These are phyloP conservation scores for Danionella cerebrum DNA, from an alignment of 2,113 vertebrate genomes.

Conservation along the genomic window DNA sequence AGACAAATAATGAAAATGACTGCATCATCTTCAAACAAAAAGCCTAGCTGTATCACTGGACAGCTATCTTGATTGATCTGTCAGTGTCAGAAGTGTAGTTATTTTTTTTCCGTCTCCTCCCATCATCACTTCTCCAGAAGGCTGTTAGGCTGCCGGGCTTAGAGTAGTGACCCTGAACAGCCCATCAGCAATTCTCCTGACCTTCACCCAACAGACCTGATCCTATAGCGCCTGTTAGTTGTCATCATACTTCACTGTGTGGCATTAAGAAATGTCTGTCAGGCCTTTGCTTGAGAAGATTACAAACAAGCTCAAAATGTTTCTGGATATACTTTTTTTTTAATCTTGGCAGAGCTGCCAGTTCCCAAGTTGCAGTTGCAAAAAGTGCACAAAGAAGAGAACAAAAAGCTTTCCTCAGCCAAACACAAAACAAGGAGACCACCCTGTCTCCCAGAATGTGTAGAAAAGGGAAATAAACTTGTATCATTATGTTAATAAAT, in stretches of 20 bases:
- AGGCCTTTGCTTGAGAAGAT: conserved; percentile 58
- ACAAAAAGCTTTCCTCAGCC: conserved; percentile 16
- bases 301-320: conserved; percentile 48
- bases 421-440: neutral
- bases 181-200: conserved; percentile 26
- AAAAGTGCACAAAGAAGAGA: conserved; percentile 12
- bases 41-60: neutral
- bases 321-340: conserved; percentile 44
- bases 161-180: conserved; percentile 38
- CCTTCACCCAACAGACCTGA: conserved; percentile 49
- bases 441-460: neutral
- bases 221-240: conserved; percentile 39
- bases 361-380: conserved; percentile 35
- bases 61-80: neutral
- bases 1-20: neutral
- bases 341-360: conserved; percentile 46
- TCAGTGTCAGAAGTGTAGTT: neutral
- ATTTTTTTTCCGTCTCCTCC: conserved; percentile 17
- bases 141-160: neutral
- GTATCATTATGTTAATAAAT: conserved; percentile 10
- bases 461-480: neutral
- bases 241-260: conserved; percentile 34
- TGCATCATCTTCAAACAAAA: neutral
- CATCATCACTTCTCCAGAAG: neutral
- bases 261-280: conserved; percentile 46